These are phyloP conservation scores for Odontamblyopus lacepedii DNA, from an alignment of 2,797 vertebrate species.

Conservation along the genomic window DNA sequence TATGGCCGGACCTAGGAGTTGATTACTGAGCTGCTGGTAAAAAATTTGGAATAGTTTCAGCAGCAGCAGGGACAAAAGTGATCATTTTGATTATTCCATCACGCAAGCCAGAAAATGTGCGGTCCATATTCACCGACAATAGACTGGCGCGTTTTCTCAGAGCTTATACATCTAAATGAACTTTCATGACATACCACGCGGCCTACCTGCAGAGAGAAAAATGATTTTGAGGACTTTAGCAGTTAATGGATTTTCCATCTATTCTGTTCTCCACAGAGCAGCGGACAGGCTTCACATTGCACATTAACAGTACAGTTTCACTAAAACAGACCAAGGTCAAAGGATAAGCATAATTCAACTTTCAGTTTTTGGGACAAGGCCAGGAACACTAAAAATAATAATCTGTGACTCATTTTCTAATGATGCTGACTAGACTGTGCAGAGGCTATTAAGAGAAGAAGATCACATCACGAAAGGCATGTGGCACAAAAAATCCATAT, in stretches of 20 bases:
- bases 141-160: conserved; percentile 22
- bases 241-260: conserved; percentile 63
- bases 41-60: conserved; percentile 43
- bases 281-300: conserved; percentile 44
- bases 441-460: too few relatives aligned
- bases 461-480: neutral
- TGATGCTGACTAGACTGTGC: neutral
- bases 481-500: neutral
- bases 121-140: conserved; percentile 24
- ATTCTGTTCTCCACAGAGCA: conserved; percentile 44
- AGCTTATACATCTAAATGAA: conserved; percentile 50
- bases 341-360: conserved; percentile 49
- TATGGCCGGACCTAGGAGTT: conserved; percentile 47
- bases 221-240: conserved; percentile 36
- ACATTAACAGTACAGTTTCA: conserved; percentile 44
- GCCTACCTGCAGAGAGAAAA: conserved; percentile 40
- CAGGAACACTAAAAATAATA: conserved; percentile 26
- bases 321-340: conserved; percentile 45
- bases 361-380: conserved; percentile 39
- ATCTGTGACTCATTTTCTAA: neutral
- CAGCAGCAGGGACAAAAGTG: conserved; percentile 43
- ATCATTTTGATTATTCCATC: conserved; percentile 51
- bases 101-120: conserved; percentile 30
- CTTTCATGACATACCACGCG: conserved; percentile 47
- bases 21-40: conserved; percentile 33